Conservation (phyloP, 2,888 invertebrate genomes). For the Vanessa cardui region DNA sequence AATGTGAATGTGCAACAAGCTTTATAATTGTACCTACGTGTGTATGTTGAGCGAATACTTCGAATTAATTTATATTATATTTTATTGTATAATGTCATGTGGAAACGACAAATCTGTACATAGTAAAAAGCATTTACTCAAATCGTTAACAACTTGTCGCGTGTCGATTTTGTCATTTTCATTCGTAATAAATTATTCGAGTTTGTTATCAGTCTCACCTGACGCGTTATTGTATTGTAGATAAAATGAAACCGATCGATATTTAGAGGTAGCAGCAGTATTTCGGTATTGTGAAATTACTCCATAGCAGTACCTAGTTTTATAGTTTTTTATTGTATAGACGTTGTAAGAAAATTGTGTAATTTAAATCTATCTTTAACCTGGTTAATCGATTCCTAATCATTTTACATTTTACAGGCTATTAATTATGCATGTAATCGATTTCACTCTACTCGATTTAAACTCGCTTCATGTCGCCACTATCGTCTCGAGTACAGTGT, state of each 20-base stretch:
- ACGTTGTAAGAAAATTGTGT: conserved; percentile 57
- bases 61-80: conserved; percentile 68
- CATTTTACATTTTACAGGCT: conserved; percentile 35
- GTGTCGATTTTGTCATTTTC: conserved; percentile 64
- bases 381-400: conserved; percentile 43
- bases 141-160: conserved; percentile 44
- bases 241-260: conserved; percentile 63
- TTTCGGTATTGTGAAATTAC: conserved; percentile 68
- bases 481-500: conserved; percentile 41
- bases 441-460: conserved; percentile 39
- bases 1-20: conserved; percentile 64
- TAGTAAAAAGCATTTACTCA: conserved; percentile 60
- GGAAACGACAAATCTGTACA: conserved; percentile 64
- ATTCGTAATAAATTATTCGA: conserved; percentile 55
- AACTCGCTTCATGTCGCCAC: conserved; percentile 30
- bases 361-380: conserved; percentile 44
- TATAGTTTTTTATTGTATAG: conserved; percentile 72
- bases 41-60: conserved; percentile 58
- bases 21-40: conserved; percentile 71
- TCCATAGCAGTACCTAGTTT: conserved; percentile 72
- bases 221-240: conserved; percentile 61
- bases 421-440: conserved; percentile 30
- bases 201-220: conserved; percentile 54
- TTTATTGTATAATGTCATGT: conserved; percentile 54
- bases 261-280: conserved; percentile 74